Percentiles rank a stretch among this genome's conserved stretches.
These are phyloP conservation scores for Phyllostomus hastatus DNA, from an alignment of 2,113 vertebrate genomes.

Conservation along the genomic window DNA sequence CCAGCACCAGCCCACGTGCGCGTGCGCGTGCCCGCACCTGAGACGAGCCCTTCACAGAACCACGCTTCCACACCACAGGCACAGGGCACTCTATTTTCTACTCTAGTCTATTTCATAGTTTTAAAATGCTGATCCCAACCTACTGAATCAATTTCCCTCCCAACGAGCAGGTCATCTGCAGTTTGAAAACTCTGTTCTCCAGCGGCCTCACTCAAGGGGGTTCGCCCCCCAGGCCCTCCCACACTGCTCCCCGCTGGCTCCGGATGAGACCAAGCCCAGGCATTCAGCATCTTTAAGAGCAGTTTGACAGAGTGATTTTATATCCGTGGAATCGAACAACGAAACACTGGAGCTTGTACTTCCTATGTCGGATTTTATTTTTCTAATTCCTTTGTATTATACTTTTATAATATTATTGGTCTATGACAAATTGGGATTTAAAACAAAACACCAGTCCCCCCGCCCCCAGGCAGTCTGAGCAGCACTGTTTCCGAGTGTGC, in stretches of 20 bases:
- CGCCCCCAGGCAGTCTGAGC: background rate
- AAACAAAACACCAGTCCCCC: background rate
- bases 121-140: background rate
- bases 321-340: background rate
- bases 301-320: background rate
- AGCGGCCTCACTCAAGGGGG: background rate
- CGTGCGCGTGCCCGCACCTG: fast-evolving
- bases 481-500: background rate
- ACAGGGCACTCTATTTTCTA: background rate
- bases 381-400: background rate
- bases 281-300: background rate
- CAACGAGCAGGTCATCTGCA: background rate
- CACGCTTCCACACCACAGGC: background rate
- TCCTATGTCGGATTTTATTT: background rate
- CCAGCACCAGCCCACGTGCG: fast-evolving
- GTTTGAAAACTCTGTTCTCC: background rate
- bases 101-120: background rate
- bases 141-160: background rate
- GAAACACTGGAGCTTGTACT: background rate
- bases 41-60: background rate
- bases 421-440: background rate
- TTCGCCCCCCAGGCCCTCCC: fast-evolving
- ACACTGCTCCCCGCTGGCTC: background rate
- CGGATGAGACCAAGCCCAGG: background rate
- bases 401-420: background rate